Percentiles rank a stretch among this genome's conserved stretches.
Evolutionary conservation across 2,113 vertebrate genomes (phyloP).

Genomic region (Crotalus tigris): DNA sequence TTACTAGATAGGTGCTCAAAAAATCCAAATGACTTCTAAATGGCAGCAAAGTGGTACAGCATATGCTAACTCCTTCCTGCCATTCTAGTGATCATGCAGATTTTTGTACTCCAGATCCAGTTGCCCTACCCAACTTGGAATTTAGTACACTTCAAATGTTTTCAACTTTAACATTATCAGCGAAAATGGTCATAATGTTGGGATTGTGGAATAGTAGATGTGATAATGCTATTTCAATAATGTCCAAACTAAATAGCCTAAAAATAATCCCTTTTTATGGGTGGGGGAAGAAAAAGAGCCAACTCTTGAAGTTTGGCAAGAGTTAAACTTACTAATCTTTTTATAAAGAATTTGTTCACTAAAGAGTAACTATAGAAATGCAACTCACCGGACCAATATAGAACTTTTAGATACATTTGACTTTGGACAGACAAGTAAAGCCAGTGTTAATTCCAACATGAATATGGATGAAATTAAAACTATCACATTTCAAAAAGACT

Average conservation of each 20-base stretch:
- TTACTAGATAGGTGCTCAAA: not conserved
- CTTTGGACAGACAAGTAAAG: not conserved
- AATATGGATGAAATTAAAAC: conserved; percentile 16
- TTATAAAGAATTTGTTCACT: conserved; percentile 3
- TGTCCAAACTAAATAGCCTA: not conserved
- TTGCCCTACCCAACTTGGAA: not conserved
- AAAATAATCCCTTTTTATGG: not conserved
- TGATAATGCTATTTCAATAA: not conserved
- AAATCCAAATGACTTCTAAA: not conserved
- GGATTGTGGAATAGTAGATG: not conserved
- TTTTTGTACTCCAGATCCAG: not conserved
- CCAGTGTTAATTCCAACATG: not conserved
- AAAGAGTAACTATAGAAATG: conserved; percentile 10
- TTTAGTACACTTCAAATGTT: not conserved
- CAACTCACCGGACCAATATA: not conserved
- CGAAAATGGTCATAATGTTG: not conserved
- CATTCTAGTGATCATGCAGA: not conserved
- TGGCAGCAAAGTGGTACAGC: not conserved
- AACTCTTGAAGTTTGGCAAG: conserved; percentile 19
- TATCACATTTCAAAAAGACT: conserved; percentile 6
- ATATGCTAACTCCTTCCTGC: not conserved
- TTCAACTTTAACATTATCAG: not conserved
- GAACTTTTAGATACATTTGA: conserved; percentile 1
- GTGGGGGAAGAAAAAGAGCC: conserved; percentile 8
- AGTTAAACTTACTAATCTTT: conserved; percentile 8